Percentiles rank a stretch among this genome's conserved stretches.
Conservation (phyloP, 2,797 vertebrate species). For the Micromesistius poutassou region DNA sequence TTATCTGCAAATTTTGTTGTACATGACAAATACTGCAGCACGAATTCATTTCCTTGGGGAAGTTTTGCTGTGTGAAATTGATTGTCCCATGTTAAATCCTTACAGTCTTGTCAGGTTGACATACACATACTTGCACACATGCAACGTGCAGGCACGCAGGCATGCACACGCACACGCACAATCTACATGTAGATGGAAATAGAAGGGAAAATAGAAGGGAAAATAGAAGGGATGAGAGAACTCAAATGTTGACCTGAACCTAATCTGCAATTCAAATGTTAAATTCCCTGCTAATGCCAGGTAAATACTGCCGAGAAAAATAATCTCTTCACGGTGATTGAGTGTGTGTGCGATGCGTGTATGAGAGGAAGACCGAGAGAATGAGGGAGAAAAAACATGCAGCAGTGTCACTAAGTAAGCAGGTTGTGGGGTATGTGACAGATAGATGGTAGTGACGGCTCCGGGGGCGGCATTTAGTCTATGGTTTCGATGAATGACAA, state of each 20-base stretch:
- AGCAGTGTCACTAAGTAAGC: not conserved
- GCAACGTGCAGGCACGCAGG: not conserved
- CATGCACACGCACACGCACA: slow-evolving; percentile 3
- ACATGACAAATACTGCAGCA: not conserved
- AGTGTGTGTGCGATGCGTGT: not conserved
- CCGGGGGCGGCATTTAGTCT: slow-evolving; percentile 19
- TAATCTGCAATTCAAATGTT: slow-evolving; percentile 17
- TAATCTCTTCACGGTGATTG: slow-evolving; percentile 10
- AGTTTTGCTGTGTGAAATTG: not conserved
- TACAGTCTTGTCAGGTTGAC: not conserved
- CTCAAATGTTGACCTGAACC: slow-evolving; percentile 8
- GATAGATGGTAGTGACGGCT: slow-evolving; percentile 13
- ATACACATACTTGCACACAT: slow-evolving; percentile 4
- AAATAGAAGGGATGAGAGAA: slow-evolving; percentile 7
- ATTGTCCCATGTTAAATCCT: not conserved
- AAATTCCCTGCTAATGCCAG: slow-evolving; percentile 1
- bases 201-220: no score
- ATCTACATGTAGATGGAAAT: slow-evolving; percentile 5
- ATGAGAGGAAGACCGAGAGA: not conserved
- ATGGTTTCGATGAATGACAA: slow-evolving; percentile 26
- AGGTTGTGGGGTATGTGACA: slow-evolving; percentile 21
- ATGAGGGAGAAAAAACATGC: not conserved
- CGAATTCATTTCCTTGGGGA: not conserved
- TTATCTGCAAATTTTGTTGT: not conserved
- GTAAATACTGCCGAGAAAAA: slow-evolving; percentile 2